Percentiles rank a stretch among this genome's conserved stretches.
These are phyloP conservation scores for Cynopterus brachyotis DNA, from an alignment of 2,113 vertebrate species.

Conservation along the genomic window DNA sequence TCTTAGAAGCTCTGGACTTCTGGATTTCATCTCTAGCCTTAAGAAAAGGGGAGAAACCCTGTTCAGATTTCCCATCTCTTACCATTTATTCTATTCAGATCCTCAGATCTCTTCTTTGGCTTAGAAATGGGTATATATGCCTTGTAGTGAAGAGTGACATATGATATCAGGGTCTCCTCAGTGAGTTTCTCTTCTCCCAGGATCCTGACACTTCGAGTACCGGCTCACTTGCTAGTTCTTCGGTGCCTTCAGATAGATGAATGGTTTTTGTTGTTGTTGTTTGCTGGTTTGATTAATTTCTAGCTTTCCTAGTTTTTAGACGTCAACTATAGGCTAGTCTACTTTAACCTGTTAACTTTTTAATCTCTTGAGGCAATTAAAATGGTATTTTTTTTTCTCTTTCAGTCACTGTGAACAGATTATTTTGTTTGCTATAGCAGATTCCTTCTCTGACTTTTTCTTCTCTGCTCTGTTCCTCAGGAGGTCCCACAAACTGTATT, in stretches of 20 bases:
- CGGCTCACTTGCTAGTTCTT: not conserved
- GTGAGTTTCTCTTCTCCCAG: not conserved
- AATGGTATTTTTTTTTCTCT: not conserved
- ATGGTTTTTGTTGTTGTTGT: not conserved
- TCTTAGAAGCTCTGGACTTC: too few relatives aligned
- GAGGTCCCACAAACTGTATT: not conserved
- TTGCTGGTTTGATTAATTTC: not conserved
- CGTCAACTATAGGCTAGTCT: not conserved
- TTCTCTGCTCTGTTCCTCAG: too few relatives aligned
- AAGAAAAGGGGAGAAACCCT: not conserved
- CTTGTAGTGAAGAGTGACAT: not conserved
- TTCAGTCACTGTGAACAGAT: not conserved
- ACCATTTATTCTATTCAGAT: rapidly evolving
- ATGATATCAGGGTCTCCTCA: not conserved
- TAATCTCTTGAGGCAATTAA: not conserved
- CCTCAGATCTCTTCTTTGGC: not conserved
- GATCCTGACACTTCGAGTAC: not conserved
- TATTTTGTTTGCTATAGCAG: not conserved
- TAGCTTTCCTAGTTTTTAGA: not conserved
- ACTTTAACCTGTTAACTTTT: not conserved
- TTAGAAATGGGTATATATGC: rapidly evolving
- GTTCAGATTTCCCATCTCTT: not conserved
- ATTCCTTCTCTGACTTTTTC: not conserved
- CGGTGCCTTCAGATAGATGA: not conserved
- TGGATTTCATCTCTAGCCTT: not conserved